Percentiles rank a stretch among this genome's conserved stretches.
Evolutionary conservation across 2,797 vertebrate genomes (phyloP).

Genomic region (Epinephelus malabaricus): DNA sequence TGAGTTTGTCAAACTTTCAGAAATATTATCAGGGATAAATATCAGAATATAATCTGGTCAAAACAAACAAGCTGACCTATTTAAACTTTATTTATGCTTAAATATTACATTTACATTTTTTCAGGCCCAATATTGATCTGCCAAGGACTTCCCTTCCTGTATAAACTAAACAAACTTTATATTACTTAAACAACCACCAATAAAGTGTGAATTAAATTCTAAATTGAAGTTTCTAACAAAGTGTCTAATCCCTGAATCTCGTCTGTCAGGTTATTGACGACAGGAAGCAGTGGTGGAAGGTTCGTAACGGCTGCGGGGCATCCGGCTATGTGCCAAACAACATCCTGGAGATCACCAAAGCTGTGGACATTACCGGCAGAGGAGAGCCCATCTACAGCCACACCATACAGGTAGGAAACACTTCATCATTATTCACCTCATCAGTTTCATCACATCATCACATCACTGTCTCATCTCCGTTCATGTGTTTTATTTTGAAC

Average conservation of each 20-base stretch:
- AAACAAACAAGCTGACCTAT: too few species aligned
- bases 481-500: conserved; percentile 43
- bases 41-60: too few species aligned
- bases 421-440: too few species aligned
- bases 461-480: not conserved
- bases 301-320: conserved; percentile 88
- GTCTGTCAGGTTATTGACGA: conserved; percentile 93
- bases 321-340: conserved; percentile 98
- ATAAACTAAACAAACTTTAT: too few species aligned
- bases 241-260: not conserved
- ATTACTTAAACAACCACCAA: too few species aligned
- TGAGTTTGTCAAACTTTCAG: too few species aligned
- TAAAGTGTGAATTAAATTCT: not conserved
- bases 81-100: too few species aligned
- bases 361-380: conserved; percentile 81
- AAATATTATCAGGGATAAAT: too few species aligned
- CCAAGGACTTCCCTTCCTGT: too few species aligned
- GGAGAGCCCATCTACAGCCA: conserved; percentile 92
- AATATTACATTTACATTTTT: too few species aligned
- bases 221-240: not conserved
- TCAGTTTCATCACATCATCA: not conserved
- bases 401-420: conserved; percentile 89
- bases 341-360: conserved; percentile 91
- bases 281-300: conserved; percentile 99
- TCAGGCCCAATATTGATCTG: too few species aligned